Evolutionary conservation across 2,797 vertebrate genomes (phyloP), one percentile per base, ranked within the genome.

Genomic region (Podarcis lilfordi): DNA sequence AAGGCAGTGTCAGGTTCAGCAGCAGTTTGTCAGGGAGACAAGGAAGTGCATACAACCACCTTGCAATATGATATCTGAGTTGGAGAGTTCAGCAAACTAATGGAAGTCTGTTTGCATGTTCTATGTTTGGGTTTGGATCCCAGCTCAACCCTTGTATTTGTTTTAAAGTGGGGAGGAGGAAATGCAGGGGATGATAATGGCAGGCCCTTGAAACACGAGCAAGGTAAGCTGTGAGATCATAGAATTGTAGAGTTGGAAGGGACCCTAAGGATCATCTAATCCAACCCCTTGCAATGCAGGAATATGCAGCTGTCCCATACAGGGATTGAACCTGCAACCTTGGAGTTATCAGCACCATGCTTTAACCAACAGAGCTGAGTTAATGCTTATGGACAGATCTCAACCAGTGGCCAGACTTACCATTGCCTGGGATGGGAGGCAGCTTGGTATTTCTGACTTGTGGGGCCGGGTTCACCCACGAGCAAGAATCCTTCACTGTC

Each of bases 401-500:
- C 25, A 64, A 87, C 78, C 17, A 87, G 29, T 4, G 81, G 15
- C 27, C 40, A 43, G 0, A 93, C 98, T 97, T 95, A 99, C 99
- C 98, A 3, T 97, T 98, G 96, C 97, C 97, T 89, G 98, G 97
- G 93, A 99, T 98, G 93, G 98, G 98, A 96, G 99, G 99, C 97
- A 99, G 98, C 97, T 98, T 99, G 97, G 97, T 98, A 96, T 96
- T 98, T 97, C 97, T 97, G 95, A 93, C 95, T 93, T 98, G 98
- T 84, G 98, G 97, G 94, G 97, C 96, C 71, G 98, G 96, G 96
- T 95, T 98, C 72, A 96, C 97, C 98, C 98, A 99, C 55, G 98
- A 98, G 95, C 98, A 99, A 92, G 98, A 97, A 95, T 99, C 98
- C 96, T 98, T 98, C 94, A 99, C 96, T 3, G 97, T 98, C 97